phyloP scores from a whole-genome alignment of 2,888 invertebrate species.

The Agrotis exclamationis region DNA sequence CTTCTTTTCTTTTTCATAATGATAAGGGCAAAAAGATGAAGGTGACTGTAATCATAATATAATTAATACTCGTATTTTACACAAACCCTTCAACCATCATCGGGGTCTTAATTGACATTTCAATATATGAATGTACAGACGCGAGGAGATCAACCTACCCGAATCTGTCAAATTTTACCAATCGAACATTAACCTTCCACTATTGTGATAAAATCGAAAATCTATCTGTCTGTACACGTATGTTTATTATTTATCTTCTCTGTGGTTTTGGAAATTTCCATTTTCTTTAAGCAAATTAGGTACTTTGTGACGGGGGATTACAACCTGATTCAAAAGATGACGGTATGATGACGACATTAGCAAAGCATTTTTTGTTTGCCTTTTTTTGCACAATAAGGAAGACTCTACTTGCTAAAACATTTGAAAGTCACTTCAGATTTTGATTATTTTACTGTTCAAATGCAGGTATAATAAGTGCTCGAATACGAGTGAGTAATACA shows the following conservation, averaged over 20 bases:
- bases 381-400: not conserved
- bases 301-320: conserved; percentile 31
- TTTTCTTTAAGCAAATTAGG: not conserved
- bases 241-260: not conserved
- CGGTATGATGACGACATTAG: conserved; percentile 2
- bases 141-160: too few species aligned
- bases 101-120: not conserved
- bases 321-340: conserved; percentile 6
- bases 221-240: not conserved
- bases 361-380: not conserved
- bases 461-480: not conserved
- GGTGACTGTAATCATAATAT: not conserved
- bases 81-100: not conserved
- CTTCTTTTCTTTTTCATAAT: too few species aligned
- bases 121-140: too few species aligned
- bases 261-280: conserved; percentile 4
- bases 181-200: too few species aligned
- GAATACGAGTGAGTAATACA: too few species aligned
- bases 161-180: too few species aligned
- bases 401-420: not conserved
- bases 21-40: too few species aligned
- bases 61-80: not conserved
- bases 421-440: not conserved
- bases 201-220: too few species aligned
- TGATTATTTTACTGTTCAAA: not conserved